phyloP scores from a whole-genome alignment of 2,797 vertebrate genomes.

The Propithecus deckenii region DNA sequence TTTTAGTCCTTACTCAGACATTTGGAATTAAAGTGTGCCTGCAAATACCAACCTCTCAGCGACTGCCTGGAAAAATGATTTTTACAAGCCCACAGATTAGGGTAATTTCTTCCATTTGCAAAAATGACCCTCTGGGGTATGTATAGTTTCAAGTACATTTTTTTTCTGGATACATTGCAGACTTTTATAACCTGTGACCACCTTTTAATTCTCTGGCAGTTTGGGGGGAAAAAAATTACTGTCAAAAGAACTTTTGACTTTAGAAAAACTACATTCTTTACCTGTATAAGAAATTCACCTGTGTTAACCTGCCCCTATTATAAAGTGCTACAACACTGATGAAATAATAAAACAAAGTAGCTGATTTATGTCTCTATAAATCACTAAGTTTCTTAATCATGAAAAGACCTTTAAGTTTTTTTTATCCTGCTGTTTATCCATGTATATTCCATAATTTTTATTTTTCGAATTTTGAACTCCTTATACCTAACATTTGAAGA shows the following conservation, averaged over 20 bases:
- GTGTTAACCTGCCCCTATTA: not conserved
- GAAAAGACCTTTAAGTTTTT: not conserved
- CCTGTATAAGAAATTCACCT: not conserved
- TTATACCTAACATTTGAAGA: conserved; percentile 72
- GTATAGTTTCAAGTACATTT: not conserved
- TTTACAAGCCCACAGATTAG: not conserved
- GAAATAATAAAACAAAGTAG: not conserved
- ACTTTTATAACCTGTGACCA: not conserved
- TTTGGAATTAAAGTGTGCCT: not conserved
- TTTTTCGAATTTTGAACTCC: conserved; percentile 65
- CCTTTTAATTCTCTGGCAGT: not conserved
- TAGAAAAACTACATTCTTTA: not conserved
- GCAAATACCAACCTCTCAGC: not conserved
- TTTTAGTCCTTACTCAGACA: not conserved
- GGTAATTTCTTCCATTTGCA: not conserved
- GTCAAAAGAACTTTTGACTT: not conserved
- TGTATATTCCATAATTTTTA: conserved; percentile 25
- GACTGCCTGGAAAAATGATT: not conserved
- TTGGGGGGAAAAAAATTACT: not conserved
- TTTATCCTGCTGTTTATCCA: not conserved
- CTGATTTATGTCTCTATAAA: not conserved
- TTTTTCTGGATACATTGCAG: not conserved
- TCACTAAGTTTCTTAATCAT: not conserved
- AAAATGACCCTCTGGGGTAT: not conserved
- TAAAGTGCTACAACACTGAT: not conserved